Percentiles rank a stretch among this genome's conserved stretches.
Conservation (phyloP, 2,113 vertebrate genomes). For the Narcine bancroftii region DNA sequence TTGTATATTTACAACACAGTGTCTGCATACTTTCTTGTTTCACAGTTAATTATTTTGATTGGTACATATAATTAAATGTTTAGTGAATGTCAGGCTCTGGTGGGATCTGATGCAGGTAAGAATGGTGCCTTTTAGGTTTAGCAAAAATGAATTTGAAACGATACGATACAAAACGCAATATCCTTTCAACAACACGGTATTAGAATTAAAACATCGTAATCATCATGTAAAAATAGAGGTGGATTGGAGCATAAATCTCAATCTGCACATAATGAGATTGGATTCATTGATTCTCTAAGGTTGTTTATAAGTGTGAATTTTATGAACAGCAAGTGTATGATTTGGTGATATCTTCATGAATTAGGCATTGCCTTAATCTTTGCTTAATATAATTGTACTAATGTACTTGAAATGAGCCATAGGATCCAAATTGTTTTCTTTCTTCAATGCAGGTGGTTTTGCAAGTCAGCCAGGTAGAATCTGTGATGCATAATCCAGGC, state of each 20-base stretch:
- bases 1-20: too few species aligned
- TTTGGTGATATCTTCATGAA: background rate
- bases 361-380: background rate
- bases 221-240: background rate
- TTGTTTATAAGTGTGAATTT: background rate
- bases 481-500: conserved; percentile 88
- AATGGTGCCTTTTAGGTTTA: background rate
- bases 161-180: background rate
- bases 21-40: too few species aligned
- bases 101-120: background rate
- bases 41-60: background rate
- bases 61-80: background rate
- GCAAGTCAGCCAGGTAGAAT: conserved; percentile 89
- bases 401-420: background rate
- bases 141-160: background rate
- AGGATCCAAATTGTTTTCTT: background rate
- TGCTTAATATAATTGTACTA: background rate
- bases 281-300: background rate
- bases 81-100: background rate
- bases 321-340: background rate
- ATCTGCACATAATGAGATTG: background rate
- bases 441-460: conserved; percentile 72
- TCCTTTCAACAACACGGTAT: background rate
- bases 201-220: background rate
- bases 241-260: background rate